Evolutionary conservation across 2,888 invertebrate genomes (phyloP).

Genomic region (Tetragnatha montana): DNA sequence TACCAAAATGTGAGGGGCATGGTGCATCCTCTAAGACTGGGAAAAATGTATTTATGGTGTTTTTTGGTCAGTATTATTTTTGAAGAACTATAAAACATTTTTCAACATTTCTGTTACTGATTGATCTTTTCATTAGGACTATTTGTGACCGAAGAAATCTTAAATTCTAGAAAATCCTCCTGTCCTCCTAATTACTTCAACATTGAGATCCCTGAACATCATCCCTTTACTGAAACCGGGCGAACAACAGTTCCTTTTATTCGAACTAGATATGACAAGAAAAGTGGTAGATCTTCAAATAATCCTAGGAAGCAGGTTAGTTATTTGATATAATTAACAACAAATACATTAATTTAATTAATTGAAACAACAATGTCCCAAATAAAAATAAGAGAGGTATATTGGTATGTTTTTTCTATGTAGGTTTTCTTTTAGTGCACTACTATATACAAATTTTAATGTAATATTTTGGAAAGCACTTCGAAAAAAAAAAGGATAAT

Average conservation of each 20-base stretch:
- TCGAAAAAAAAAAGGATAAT: no score
- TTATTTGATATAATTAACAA: no score
- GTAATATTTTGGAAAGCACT: no score
- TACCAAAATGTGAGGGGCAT: slow-evolving; percentile 73
- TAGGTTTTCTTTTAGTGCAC: no score
- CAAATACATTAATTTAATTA: no score
- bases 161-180: slow-evolving; percentile 80
- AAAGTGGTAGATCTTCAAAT: slow-evolving; percentile 80
- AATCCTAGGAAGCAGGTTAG: slow-evolving; percentile 81
- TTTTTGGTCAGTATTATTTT: slow-evolving; percentile 78
- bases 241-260: slow-evolving; percentile 79
- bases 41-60: slow-evolving; percentile 80
- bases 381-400: no score
- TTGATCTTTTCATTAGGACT: slow-evolving; percentile 77
- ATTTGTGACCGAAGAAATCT: slow-evolving; percentile 81
- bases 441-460: no score
- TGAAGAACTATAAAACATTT: background rate
- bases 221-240: slow-evolving; percentile 75
- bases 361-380: no score
- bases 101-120: background rate
- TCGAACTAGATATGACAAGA: slow-evolving; percentile 79
- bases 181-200: slow-evolving; percentile 82
- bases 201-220: slow-evolving; percentile 78
- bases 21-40: slow-evolving; percentile 77
- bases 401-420: no score